A percentile compares a stretch with the other conserved stretches of the same genome.
These are phyloP conservation scores for Dicerorhinus sumatrensis DNA, from an alignment of 2,113 vertebrate genomes.

Conservation along the genomic window DNA sequence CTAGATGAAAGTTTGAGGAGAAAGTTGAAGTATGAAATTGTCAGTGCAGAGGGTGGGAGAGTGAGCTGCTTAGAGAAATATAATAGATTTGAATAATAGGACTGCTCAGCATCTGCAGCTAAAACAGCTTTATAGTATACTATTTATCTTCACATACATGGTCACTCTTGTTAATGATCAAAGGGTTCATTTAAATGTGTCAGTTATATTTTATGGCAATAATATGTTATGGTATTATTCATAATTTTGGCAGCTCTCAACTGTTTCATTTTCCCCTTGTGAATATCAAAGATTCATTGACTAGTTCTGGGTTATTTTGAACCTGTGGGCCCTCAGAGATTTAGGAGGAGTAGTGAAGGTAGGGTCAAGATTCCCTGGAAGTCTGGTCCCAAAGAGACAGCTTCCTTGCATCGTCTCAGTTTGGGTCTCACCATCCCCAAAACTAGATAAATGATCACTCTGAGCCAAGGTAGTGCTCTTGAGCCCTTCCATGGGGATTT, in stretches of 20 bases:
- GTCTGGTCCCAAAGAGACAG: neutral
- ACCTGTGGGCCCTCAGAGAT: neutral
- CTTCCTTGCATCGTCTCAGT: neutral
- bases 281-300: neutral
- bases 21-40: neutral
- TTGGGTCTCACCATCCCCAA: neutral
- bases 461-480: neutral
- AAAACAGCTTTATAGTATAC: neutral
- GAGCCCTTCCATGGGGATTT: neutral
- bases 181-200: neutral
- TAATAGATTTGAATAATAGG: neutral
- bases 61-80: neutral
- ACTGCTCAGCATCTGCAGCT: neutral
- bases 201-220: neutral
- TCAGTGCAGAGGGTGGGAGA: neutral
- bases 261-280: neutral
- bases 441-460: neutral
- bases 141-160: neutral
- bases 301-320: neutral
- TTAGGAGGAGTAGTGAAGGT: neutral
- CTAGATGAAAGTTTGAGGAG: neutral
- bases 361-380: neutral
- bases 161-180: neutral
- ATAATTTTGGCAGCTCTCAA: neutral
- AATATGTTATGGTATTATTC: neutral